Conservation (phyloP, 2,797 vertebrate species). For the Eutrigla gurnardus region DNA sequence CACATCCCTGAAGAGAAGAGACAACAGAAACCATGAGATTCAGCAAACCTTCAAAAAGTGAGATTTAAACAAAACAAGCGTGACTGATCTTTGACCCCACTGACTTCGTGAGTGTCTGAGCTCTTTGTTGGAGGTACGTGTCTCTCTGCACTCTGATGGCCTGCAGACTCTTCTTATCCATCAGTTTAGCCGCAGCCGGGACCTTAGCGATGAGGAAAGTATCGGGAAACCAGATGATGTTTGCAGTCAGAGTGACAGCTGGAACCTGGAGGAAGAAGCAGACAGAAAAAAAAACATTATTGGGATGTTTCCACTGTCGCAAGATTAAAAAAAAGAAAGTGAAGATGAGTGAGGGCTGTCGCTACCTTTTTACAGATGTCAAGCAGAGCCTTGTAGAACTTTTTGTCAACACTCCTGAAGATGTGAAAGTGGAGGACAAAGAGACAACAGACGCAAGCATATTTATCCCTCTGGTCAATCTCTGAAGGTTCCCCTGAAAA, state of each 20-base stretch:
- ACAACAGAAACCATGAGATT: background rate
- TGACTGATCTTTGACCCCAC: background rate
- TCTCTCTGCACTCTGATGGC: slow-evolving; percentile 90
- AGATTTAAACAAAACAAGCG: background rate
- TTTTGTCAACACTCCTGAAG: slow-evolving; percentile 96
- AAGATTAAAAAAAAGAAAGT: background rate
- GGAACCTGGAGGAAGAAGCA: slow-evolving; percentile 86
- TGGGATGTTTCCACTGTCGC: background rate
- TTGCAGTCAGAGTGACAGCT: slow-evolving; percentile 94
- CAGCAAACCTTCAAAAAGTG: background rate
- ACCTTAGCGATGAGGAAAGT: slow-evolving; percentile 91
- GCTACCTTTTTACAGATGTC: slow-evolving; percentile 97
- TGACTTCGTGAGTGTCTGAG: slow-evolving; percentile 92
- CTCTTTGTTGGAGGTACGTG: slow-evolving; percentile 91
- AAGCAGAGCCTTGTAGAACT: slow-evolving; percentile 93
- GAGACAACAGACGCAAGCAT: slow-evolving; percentile 91
- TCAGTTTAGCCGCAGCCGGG: slow-evolving; percentile 92
- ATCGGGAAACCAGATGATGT: slow-evolving; percentile 98
- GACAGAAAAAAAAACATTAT: background rate
- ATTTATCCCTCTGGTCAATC: slow-evolving; percentile 98
- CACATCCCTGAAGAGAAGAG: slow-evolving; percentile 87
- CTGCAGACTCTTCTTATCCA: slow-evolving; percentile 95
- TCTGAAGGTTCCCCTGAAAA: slow-evolving; percentile 94
- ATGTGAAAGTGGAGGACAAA: slow-evolving; percentile 98
- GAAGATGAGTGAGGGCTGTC: background rate